phyloP scores from a whole-genome alignment of 92 coral and sea anemone species.

The Palythoa heliodiscus region DNA sequence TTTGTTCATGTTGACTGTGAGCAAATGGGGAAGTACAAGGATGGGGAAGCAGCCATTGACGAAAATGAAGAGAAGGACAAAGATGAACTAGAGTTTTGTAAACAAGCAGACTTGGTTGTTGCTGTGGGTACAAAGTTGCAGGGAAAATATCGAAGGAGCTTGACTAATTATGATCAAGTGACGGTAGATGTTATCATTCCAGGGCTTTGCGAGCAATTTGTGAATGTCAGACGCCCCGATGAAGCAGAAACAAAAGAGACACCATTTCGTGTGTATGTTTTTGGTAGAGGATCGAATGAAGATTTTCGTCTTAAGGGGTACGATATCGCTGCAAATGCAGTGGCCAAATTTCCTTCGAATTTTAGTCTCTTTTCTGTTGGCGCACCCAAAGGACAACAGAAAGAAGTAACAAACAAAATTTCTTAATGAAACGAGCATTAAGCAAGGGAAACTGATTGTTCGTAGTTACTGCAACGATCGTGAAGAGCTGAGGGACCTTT shows the following conservation, averaged over 20 bases:
- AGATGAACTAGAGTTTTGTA: background rate
- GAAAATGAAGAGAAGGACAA: background rate
- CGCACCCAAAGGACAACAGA: background rate
- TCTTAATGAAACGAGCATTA: background rate
- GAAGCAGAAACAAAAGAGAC: background rate
- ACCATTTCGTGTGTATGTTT: background rate
- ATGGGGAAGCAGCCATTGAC: background rate
- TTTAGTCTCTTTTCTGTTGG: background rate
- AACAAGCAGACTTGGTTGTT: background rate
- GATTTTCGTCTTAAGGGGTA: conserved; percentile 7
- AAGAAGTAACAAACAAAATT: background rate
- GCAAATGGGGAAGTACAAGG: conserved; percentile 1
- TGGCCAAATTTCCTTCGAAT: background rate
- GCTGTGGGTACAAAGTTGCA: conserved; percentile 6
- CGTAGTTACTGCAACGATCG: background rate
- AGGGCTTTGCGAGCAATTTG: background rate
- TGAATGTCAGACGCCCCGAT: background rate
- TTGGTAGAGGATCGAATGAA: background rate
- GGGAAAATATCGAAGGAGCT: background rate
- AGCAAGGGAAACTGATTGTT: background rate
- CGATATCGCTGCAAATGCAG: conserved; percentile 9
- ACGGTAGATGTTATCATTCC: background rate
- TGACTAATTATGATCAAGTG: background rate
- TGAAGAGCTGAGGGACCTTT: background rate
- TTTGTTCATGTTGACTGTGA: conserved; percentile 14